Conservation (phyloP, 1,140 invertebrate species). For the Monochamus saltuarius region DNA sequence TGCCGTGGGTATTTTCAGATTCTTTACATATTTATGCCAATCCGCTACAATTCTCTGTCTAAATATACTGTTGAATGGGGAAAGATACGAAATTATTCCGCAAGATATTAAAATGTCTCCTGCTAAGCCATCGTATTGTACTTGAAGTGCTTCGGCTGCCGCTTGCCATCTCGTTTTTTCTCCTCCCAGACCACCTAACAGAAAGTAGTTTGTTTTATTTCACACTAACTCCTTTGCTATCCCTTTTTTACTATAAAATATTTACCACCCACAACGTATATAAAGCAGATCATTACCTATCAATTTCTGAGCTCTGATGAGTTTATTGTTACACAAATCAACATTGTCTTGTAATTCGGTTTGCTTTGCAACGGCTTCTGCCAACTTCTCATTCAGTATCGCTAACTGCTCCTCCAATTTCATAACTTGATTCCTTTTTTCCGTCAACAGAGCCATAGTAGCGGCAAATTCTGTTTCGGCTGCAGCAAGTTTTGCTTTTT, state of each 20-base stretch:
- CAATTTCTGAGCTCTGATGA: constrained; percentile 82
- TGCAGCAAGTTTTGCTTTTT: constrained; percentile 74
- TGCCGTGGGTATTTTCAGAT: constrained; percentile 76
- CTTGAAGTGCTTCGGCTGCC: constrained; percentile 73
- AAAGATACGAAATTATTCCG: constrained; percentile 88
- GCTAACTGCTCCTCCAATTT: constrained; percentile 77
- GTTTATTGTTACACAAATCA: constrained; percentile 82
- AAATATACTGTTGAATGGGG: constrained; percentile 74
- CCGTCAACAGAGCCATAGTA: constrained; percentile 77
- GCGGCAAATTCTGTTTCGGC: constrained; percentile 76
- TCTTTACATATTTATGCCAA: constrained; percentile 70
- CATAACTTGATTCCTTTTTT: constrained; percentile 72
- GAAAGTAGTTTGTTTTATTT: background rate
- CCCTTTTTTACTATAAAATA: too few relatives aligned
- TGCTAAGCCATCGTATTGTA: constrained; percentile 76
- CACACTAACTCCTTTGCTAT: too few relatives aligned
- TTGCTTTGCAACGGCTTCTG: constrained; percentile 68
- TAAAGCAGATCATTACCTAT: constrained; percentile 52
- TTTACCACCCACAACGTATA: too few relatives aligned
- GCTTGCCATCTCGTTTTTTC: constrained; percentile 85
- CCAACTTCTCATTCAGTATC: constrained; percentile 68
- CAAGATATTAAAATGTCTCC: constrained; percentile 87
- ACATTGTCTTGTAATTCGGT: constrained; percentile 85
- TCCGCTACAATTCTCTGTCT: constrained; percentile 63
- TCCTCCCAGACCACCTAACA: constrained; percentile 75